Percentiles rank a stretch among this genome's conserved stretches.
Conservation (phyloP, 2,113 vertebrate genomes). For the Orthochromis indermauri region DNA sequence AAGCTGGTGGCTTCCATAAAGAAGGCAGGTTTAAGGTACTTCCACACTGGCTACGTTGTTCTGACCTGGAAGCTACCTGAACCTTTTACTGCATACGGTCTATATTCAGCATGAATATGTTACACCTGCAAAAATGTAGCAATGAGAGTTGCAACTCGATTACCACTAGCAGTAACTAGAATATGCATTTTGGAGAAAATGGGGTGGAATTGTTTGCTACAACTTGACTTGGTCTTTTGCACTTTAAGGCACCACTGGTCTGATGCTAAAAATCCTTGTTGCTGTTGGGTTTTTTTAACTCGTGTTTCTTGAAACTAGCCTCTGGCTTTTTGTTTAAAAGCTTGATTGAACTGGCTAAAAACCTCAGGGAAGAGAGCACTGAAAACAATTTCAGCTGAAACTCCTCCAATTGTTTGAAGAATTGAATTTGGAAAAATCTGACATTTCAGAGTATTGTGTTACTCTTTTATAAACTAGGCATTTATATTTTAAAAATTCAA, state of each 20-base stretch:
- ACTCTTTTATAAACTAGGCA: background rate
- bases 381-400: background rate
- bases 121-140: background rate
- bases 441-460: background rate
- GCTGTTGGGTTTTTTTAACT: rapidly evolving
- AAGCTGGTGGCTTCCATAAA: background rate
- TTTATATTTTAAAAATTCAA: background rate
- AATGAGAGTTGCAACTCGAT: background rate
- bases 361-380: background rate
- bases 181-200: background rate
- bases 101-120: background rate
- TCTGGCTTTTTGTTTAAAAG: background rate
- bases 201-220: background rate
- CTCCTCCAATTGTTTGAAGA: background rate
- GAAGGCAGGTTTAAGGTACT: background rate
- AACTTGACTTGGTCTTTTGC: background rate
- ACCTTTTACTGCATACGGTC: background rate
- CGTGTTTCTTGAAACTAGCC: background rate
- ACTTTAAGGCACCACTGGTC: background rate
- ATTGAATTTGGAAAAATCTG: background rate
- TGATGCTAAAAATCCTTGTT: background rate
- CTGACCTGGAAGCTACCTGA: background rate
- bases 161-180: background rate
- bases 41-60: background rate
- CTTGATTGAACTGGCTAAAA: background rate